Conservation (phyloP, 2,797 vertebrate species). For the Pseudomugil tenellus region DNA sequence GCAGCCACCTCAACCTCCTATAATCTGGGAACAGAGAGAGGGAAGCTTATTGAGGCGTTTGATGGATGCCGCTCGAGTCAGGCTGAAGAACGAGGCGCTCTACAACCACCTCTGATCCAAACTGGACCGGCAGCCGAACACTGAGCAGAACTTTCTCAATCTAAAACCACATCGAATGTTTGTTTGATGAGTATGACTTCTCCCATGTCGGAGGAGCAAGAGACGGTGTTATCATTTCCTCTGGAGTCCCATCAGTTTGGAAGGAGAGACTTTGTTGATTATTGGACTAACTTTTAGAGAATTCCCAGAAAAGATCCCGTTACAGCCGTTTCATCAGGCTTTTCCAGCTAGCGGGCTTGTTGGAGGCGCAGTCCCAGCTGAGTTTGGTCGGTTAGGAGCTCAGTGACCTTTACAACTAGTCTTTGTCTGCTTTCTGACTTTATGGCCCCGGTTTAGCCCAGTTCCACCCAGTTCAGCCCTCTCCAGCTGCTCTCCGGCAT, state of each 20-base stretch:
- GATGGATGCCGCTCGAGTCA: slow-evolving; percentile 72
- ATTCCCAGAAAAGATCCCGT: not conserved
- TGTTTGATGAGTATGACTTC: too few relatives aligned
- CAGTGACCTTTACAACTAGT: not conserved
- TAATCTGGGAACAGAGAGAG: slow-evolving; percentile 78
- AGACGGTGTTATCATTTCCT: not conserved
- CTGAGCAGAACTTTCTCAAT: slow-evolving; percentile 38
- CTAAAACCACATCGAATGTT: slow-evolving; percentile 6
- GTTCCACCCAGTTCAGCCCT: too few relatives aligned
- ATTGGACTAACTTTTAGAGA: not conserved
- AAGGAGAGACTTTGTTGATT: not conserved
- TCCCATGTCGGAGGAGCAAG: too few relatives aligned
- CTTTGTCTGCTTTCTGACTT: slow-evolving; percentile 4
- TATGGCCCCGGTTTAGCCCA: not conserved
- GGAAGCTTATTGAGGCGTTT: slow-evolving; percentile 78
- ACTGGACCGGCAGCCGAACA: slow-evolving; percentile 64
- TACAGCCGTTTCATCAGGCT: too few relatives aligned
- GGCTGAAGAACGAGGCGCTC: slow-evolving; percentile 60
- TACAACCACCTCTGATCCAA: slow-evolving; percentile 67
- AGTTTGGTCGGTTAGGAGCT: slow-evolving; percentile 5
- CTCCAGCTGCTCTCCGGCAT: too few relatives aligned
- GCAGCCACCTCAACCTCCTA: slow-evolving; percentile 78
- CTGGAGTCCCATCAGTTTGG: not conserved
- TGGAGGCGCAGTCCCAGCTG: not conserved
- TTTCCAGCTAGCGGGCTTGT: not conserved